Evolutionary conservation across 2,888 invertebrate genomes (phyloP).

Genomic region (Esperia sulphurella): DNA sequence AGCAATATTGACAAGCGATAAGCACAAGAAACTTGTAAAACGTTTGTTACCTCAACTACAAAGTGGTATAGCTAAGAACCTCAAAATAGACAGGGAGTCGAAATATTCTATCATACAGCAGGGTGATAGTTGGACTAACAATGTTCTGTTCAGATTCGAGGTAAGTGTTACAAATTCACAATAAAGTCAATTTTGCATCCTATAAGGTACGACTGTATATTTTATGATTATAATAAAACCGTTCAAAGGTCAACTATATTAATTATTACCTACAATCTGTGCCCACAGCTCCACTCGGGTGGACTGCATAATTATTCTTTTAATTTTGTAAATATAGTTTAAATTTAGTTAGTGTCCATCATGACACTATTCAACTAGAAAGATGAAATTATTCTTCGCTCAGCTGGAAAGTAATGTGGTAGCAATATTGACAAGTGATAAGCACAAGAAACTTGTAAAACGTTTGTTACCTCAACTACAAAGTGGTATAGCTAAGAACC

Average conservation of each 20-base stretch:
- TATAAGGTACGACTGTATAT: no score
- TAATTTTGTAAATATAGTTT: no score
- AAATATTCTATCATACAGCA: conserved; percentile 22
- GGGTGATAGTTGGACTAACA: conserved; percentile 28
- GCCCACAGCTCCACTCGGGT: no score
- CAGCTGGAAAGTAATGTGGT: conserved; percentile 4
- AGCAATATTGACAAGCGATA: background rate
- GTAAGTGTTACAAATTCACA: conserved; percentile 10
- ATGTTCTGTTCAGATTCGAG: conserved; percentile 21
- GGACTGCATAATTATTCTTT: no score
- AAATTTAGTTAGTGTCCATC: no score
- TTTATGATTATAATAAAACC: no score
- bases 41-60: background rate
- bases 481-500: background rate
- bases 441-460: background rate
- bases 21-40: background rate
- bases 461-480: background rate
- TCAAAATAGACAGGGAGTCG: conserved; percentile 11
- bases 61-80: background rate
- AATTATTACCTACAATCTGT: no score
- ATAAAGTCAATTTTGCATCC: no score
- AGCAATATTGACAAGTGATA: background rate
- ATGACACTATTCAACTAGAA: no score
- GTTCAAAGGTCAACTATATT: no score
- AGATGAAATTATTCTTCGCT: background rate